Evolutionary conservation across 2,113 vertebrate genomes (phyloP).

Genomic region (Collichthys lucidus): DNA sequence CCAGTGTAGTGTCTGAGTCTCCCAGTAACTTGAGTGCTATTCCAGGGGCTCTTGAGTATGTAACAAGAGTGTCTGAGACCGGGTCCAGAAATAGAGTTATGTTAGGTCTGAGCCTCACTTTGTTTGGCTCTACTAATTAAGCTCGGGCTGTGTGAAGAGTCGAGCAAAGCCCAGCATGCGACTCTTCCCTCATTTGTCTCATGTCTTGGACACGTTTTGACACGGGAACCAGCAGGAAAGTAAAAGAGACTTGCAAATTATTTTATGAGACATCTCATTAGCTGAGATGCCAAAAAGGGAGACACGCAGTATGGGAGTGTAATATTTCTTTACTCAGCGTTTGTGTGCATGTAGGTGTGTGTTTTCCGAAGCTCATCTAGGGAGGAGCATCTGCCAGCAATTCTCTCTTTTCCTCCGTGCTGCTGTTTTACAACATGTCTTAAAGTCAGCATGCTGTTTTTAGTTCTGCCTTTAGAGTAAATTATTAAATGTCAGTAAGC

Average conservation of each 20-base stretch:
- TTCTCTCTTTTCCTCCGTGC: constrained; percentile 42
- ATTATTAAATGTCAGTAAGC: constrained; percentile 59
- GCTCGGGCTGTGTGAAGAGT: constrained; percentile 47
- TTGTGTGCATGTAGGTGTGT: constrained; percentile 24
- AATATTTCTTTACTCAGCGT: constrained; percentile 27
- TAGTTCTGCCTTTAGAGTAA: constrained; percentile 33
- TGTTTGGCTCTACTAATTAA: constrained; percentile 78
- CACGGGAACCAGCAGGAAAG: constrained; percentile 28
- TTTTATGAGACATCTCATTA: constrained; percentile 44
- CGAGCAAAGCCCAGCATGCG: constrained; percentile 34
- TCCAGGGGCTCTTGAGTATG: constrained; percentile 71
- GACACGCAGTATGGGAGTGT: background rate
- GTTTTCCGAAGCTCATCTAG: constrained; percentile 17
- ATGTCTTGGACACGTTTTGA: constrained; percentile 49
- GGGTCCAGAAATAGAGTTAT: constrained; percentile 78
- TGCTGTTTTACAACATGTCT: constrained; percentile 67
- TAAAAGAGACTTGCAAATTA: constrained; percentile 30
- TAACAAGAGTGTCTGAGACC: constrained; percentile 69
- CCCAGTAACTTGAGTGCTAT: constrained; percentile 72
- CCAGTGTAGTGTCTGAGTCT: constrained; percentile 46
- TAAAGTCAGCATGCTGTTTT: constrained; percentile 56
- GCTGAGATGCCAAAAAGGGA: constrained; percentile 35
- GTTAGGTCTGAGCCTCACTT: constrained; percentile 69
- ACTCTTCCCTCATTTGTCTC: constrained; percentile 43
- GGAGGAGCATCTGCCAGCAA: constrained; percentile 67